These are phyloP conservation scores for Lasioglossum morio DNA, from an alignment of 2,888 invertebrate species.

Conservation along the genomic window DNA sequence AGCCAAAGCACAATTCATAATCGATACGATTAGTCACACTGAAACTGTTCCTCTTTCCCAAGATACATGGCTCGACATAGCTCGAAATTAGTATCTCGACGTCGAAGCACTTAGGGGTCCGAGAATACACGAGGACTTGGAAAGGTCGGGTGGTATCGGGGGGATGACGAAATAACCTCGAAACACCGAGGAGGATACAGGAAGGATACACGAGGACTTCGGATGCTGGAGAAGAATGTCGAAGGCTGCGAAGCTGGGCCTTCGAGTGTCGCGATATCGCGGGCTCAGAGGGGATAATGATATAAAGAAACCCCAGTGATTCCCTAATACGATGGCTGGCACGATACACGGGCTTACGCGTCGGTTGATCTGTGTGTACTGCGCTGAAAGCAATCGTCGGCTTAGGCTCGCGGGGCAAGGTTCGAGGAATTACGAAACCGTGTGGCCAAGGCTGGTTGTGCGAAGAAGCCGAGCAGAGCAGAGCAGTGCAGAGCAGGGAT, in stretches of 20 bases:
- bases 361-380: conserved; percentile 32
- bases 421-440: background rate
- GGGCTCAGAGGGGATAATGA: conserved; percentile 13
- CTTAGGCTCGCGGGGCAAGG: background rate
- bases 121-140: background rate
- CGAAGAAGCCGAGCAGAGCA: background rate
- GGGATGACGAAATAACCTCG: background rate
- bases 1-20: background rate
- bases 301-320: conserved; percentile 37
- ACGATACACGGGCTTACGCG: conserved; percentile 66
- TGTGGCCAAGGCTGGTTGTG: background rate
- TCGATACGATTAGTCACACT: background rate
- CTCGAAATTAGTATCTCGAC: background rate
- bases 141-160: background rate
- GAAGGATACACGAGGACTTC: background rate
- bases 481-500: background rate
- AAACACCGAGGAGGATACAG: background rate
- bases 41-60: background rate
- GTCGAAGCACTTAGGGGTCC: background rate
- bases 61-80: background rate
- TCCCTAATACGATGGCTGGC: conserved; percentile 23
- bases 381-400: conserved; percentile 8
- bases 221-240: background rate
- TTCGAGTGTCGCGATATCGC: background rate
- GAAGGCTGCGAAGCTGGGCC: background rate